Evolutionary conservation across 2,888 invertebrate genomes (phyloP).

Genomic region (Lithophane semibrunnea): DNA sequence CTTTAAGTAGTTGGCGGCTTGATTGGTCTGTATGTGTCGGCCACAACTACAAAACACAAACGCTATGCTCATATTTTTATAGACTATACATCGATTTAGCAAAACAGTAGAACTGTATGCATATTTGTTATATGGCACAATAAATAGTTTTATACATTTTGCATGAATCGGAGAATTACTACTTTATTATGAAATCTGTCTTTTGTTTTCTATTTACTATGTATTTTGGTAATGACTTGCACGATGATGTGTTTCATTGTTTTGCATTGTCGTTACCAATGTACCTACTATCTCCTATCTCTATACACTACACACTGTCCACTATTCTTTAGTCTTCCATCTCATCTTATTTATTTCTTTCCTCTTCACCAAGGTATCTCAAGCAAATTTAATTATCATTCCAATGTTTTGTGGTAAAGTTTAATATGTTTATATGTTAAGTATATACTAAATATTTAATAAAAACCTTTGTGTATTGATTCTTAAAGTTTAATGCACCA

Average conservation of each 20-base stretch:
- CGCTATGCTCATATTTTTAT: slow-evolving; percentile 64
- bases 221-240: slow-evolving; percentile 61
- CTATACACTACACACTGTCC: slow-evolving; percentile 69
- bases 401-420: slow-evolving; percentile 76
- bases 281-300: slow-evolving; percentile 58
- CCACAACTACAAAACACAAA: slow-evolving; percentile 64
- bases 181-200: slow-evolving; percentile 51
- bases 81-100: slow-evolving; percentile 59
- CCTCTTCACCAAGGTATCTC: slow-evolving; percentile 75
- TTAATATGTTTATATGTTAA: slow-evolving; percentile 69
- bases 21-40: slow-evolving; percentile 49
- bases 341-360: slow-evolving; percentile 68
- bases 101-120: slow-evolving; percentile 64
- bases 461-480: slow-evolving; percentile 69
- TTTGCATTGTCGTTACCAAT: slow-evolving; percentile 46
- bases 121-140: slow-evolving; percentile 63
- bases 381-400: slow-evolving; percentile 90
- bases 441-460: slow-evolving; percentile 75
- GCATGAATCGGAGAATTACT: slow-evolving; percentile 61
- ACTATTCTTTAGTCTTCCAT: slow-evolving; percentile 76
- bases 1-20: slow-evolving; percentile 69
- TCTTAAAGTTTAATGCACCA: slow-evolving; percentile 83
- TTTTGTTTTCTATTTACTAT: slow-evolving; percentile 50
- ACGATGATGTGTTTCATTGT: slow-evolving; percentile 20
- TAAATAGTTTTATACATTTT: slow-evolving; percentile 61